A percentile compares a stretch with the other conserved stretches of the same genome.
phyloP scores from a whole-genome alignment of 2,113 vertebrate species.

The Shinisaurus crocodilurus region DNA sequence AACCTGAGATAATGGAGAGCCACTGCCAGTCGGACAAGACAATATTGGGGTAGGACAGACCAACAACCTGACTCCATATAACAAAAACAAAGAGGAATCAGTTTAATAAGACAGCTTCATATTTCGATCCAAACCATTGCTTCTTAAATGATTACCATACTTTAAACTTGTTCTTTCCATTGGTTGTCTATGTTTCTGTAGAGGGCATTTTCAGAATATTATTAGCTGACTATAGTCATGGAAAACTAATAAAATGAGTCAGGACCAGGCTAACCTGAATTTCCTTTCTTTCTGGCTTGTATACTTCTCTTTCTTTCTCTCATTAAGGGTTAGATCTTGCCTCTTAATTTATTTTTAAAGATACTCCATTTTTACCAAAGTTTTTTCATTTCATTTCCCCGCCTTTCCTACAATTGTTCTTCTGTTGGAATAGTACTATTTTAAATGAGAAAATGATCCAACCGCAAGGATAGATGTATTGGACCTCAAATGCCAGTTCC shows the following conservation, averaged over 20 bases:
- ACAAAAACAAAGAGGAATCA: too few species aligned
- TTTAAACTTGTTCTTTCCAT: too few species aligned
- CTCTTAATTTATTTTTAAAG: not conserved
- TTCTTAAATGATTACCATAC: too few species aligned
- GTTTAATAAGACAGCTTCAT: too few species aligned
- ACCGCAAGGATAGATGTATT: not conserved
- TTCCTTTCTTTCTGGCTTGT: not conserved
- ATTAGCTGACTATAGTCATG: not conserved
- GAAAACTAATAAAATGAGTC: constrained; percentile 19
- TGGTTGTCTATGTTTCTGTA: not conserved
- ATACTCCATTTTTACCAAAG: too few species aligned
- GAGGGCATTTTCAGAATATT: not conserved
- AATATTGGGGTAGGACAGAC: too few species aligned
- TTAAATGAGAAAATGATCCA: not conserved
- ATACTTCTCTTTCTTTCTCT: not conserved
- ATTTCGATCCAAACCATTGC: too few species aligned
- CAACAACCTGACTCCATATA: too few species aligned
- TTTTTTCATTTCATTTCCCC: not conserved
- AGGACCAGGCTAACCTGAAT: not conserved
- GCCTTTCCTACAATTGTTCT: too few species aligned
- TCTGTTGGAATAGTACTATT: not conserved
- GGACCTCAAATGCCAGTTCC: not conserved
- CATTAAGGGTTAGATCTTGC: not conserved
- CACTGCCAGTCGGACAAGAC: too few species aligned
- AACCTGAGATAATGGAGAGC: too few species aligned